Conservation (phyloP, 2,113 vertebrate species). For the Ceuthmochares aereus region DNA sequence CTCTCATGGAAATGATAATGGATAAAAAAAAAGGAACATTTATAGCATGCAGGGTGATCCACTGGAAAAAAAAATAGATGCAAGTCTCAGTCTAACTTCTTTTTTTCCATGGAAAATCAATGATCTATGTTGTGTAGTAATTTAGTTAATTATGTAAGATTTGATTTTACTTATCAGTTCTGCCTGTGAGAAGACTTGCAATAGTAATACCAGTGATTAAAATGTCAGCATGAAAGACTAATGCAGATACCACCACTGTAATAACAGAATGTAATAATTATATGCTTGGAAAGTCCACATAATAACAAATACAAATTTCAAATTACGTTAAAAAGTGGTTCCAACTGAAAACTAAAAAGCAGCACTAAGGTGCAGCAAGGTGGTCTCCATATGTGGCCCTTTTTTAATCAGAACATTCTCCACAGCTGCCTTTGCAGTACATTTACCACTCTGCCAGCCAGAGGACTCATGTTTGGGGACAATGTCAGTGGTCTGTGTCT, state of each 20-base stretch:
- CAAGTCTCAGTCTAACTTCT: constrained; percentile 29
- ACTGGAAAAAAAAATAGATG: constrained; percentile 44
- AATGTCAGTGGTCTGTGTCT: background rate
- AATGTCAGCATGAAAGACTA: constrained; percentile 69
- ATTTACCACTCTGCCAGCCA: background rate
- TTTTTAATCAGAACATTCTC: background rate
- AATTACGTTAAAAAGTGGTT: constrained; percentile 1
- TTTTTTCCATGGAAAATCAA: constrained; percentile 58
- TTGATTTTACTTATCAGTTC: constrained; percentile 69
- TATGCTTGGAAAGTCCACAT: constrained; percentile 2
- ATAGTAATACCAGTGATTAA: constrained; percentile 66
- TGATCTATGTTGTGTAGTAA: constrained; percentile 57
- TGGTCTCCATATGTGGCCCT: background rate
- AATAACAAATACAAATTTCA: constrained; percentile 40
- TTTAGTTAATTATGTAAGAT: constrained; percentile 73
- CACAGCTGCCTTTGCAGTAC: background rate
- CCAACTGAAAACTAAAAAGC: constrained; percentile 12
- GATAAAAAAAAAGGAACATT: background rate
- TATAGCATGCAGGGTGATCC: background rate
- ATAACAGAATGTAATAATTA: constrained; percentile 58
- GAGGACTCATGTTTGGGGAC: background rate
- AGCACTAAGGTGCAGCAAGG: background rate
- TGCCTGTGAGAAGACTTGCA: constrained; percentile 61
- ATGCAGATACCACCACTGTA: constrained; percentile 13
- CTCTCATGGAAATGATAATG: background rate